Base-by-base conservation (phyloP, 1,140 invertebrate genomes). In the Eueides isabella region DNA sequence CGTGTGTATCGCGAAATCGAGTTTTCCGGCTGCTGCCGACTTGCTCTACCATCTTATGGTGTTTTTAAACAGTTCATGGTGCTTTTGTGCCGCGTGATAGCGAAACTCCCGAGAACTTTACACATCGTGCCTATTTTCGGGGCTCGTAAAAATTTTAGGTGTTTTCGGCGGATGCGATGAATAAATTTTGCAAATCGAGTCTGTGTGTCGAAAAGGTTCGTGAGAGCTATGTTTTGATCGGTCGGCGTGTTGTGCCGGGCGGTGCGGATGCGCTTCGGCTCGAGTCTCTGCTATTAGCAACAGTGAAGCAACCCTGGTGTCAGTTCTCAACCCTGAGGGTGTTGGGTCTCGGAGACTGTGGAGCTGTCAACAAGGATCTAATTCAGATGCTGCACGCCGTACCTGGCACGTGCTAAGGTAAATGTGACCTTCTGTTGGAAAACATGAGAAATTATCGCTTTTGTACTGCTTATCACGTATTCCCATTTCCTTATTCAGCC, bases 171-270 rank as follows among this genome's bases (percentile, higher is more conserved):
- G 85, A 93, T 93, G 91, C 90, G 91, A 93, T 93, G 91, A 91
- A 92, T 93, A 93, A 90, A 93, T 90, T 93, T 91, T 91, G 88
- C 87, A 87, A 93, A 91, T 90, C 89, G 83, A 89, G 87, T 91
- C 85, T 85, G 88, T 90, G 90, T 90, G 88, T 87, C 82, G 87
- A 89, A 90, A 92, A 89, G 85, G 81, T 87, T 88, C 84, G 88
- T 90, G 90, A 85, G 80, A 86, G 85, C 83, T 85, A 91, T 93
- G 90, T 89, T 91, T 90, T 91, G 88, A 91, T 87, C 85, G 84
- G 82, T 67, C 87, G 85, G 83, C 82, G 84, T 87, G 82, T 85
- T 82, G 90, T 91, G 89, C 86, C 87, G 84, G 85, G 85, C 76
- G 78, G 75, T 81, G 79, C 79, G 83, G 88, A 89, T 85, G 85